Base-by-base conservation (phyloP, 2,888 invertebrate genomes). In the Nemotelus nigrinus region DNA sequence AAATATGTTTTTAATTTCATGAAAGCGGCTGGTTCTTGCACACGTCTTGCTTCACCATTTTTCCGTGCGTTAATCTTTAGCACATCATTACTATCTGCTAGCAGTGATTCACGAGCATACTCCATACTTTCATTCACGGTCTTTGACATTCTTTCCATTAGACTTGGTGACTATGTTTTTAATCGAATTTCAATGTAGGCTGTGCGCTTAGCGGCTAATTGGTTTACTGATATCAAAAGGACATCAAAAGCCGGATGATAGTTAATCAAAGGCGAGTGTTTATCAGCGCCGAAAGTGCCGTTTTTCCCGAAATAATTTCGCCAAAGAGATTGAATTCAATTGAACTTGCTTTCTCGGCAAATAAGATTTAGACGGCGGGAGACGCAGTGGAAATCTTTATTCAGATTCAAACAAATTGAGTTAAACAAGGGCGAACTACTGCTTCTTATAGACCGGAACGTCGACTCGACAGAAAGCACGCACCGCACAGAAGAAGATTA, bases 1-100 rank as follows among this genome's bases (percentile, higher is more conserved):
- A 97, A 91, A 86, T 96, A 96, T 10, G 96, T 95, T 78, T 95
- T 94, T 63, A 96, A 88, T 88, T 96, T 96, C 94, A 96, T 95
- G 81, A 95, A 87, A 3, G 93, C 80, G 7, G 77, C 79, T 58
- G 80, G 74, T 70, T 80, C 70, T 55, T 64, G 65, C 67, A 74
- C 68, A 63, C 74, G 71, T 77, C 53, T 41, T 39, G 39, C 63
- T 75, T 75, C 74, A 68, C 74, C 74, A 77, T 78, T 77, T 48
- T 44, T 60, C 10, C 70, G 55, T 70, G 50, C 47, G 48, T 48
- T 60, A 47, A 43, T 44, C 41, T 74, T 60, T 41, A 57, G 48
- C 47, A 43, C 50, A 39, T 74, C 74, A 55, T 41, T 55, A 53
- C 48, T 60, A 48, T 60, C 60, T 48, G 47, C 48, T 6, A 44